phyloP scores from a whole-genome alignment of 2,113 vertebrate genomes.

The Gopherus flavomarginatus region DNA sequence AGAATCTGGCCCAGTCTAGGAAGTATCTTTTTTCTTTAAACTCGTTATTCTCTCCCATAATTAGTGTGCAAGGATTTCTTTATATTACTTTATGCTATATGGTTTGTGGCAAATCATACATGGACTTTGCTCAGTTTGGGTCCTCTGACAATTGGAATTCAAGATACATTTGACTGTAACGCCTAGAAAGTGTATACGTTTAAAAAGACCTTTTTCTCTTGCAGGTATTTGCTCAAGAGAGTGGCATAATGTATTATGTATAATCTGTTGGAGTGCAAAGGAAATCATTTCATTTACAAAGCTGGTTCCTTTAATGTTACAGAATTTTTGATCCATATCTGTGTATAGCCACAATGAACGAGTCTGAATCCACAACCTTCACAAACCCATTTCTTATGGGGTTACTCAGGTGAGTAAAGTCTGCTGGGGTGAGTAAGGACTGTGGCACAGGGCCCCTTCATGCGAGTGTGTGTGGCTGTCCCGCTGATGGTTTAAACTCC shows the following conservation, averaged over 20 bases:
- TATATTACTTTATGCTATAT: accelerated
- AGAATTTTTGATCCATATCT: neutral
- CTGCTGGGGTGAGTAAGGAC: neutral
- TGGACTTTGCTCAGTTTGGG: accelerated
- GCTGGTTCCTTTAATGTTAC: too few species aligned
- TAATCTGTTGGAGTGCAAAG: accelerated
- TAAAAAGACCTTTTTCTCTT: neutral
- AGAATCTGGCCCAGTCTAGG: accelerated
- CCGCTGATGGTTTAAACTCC: neutral
- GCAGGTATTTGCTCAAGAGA: neutral
- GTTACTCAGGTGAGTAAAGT: neutral
- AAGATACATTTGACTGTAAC: neutral
- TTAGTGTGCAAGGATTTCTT: neutral
- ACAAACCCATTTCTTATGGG: neutral
- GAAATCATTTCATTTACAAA: accelerated
- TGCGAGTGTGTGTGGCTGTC: neutral
- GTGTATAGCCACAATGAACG: neutral
- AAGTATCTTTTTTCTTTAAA: neutral
- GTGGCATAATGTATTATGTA: accelerated
- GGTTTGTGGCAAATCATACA: neutral
- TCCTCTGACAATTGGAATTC: accelerated
- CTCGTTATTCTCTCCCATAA: neutral
- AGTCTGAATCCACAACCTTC: neutral
- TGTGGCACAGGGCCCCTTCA: neutral
- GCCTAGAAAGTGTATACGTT: neutral